Base-by-base conservation (phyloP, 2,888 invertebrate species). In the Drosophila peninsularis region DNA sequence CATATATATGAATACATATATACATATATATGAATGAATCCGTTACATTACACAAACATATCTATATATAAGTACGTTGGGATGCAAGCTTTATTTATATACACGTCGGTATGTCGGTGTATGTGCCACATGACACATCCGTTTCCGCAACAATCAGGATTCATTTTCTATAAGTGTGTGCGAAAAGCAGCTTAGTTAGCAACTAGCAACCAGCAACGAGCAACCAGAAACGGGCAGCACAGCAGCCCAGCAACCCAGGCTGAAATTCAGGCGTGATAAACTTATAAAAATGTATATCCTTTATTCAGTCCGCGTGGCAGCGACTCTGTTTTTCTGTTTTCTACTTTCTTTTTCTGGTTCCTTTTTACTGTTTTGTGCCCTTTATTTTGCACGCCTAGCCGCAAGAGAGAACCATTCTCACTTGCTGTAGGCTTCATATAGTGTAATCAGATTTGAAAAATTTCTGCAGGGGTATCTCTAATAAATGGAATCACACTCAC, bases 111-210 rank as follows among this genome's bases (percentile, higher is more conserved):
- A 55, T 56, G 55, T 56, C 30, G 30, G 41, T 68, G 45, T 54
- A 34, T 52, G 56, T 32, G 42, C 39, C 49, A 47, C 57, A 27
- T 67, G 75, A 73, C 81, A 83, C 78, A 76, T 81, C 79, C 84
- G 78, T 58, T 82, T 80, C 76, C 82, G 79, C 64, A 81, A 79
- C 71, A 84, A 78, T 78, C 78, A 65, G 50, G 58, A 66, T 64
- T 76, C 32, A 64, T 63, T 75, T 58, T 57, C 30, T 39, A 27
- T 45, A 44, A 21, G 45, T 42, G 64, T 61, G 53, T 44, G 36
- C 1, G 50, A 17, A 39, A 44, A 34, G n/a, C 45, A 30, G 45
- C 41, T 52, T 14, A 27, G 44, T 50, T 39, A 32, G 27, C 14
- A 44, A 24, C 27, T 21, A n/a, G 10, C 34, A 42, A 5, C 37